Evolutionary conservation across 2,888 invertebrate genomes (phyloP), one percentile per base, ranked within the genome.

Genomic region (Hedya salicella): DNA sequence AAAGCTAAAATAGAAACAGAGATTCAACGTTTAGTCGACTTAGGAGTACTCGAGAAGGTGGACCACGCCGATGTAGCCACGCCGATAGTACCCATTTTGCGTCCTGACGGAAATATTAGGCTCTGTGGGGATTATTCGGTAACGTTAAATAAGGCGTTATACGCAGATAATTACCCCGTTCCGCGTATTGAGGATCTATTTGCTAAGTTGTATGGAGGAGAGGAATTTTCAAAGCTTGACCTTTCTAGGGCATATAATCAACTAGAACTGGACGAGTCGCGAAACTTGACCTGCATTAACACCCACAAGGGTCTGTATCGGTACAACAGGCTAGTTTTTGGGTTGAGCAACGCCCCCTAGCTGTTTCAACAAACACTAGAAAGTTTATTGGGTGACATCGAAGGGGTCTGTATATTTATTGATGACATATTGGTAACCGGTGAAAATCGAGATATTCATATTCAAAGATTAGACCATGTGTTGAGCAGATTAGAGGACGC

Each of bases 161-260:
- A 46, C 13, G 19, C 19, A 0, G 46, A 46, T 19, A 9, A 16
- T 11, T 46, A 46, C 13, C 19, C 46, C 3, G 14, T 65, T 11
- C 65, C 59, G 14, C 11, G 65, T 4, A 52, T 59, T 13, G 59
- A 65, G 16, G 72, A 77, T 5, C 36, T 78, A 8, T 75, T 75
- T 65, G 64, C 74, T 0, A 68, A 52, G 0, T 21, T 75, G n/a
- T 65, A 71, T 13, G 70, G 70, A 0, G 71, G 74, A 0, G 25
- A 61, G n/a, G 14, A 68, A 52, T 74, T 61, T 54, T 44, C 69
- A 1, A 75, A 76, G 68, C 59, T 74, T 25, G 73, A 76, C 54
- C 44, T 74, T 0, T 44, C 19, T 3, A 53, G 62, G 11, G 73
- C 73, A 0, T 73, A 73, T 39, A 39, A 63, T 57, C 74, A 73